Conservation (phyloP, 2,888 invertebrate species). For the Chromoteleia sp. region DNA sequence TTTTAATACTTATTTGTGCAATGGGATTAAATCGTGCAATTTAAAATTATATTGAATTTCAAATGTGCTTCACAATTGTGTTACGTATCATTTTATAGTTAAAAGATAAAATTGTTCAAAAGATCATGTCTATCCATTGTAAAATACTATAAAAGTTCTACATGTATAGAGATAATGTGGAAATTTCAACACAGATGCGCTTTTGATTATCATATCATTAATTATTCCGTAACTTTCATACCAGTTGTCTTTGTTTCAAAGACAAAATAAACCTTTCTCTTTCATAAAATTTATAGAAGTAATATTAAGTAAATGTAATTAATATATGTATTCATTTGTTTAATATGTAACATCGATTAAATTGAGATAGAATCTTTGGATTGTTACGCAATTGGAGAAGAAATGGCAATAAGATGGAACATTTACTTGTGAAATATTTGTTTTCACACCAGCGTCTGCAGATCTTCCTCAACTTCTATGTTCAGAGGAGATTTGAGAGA, state of each 20-base stretch:
- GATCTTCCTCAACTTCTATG: constrained; percentile 76
- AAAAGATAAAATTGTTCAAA: constrained; percentile 53
- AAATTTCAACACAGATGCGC: constrained; percentile 58
- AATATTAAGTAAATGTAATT: constrained; percentile 39
- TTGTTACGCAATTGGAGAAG: constrained; percentile 23
- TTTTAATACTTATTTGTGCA: constrained; percentile 41
- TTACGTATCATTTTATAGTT: constrained; percentile 26
- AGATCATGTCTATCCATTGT: constrained; percentile 42
- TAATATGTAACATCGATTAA: constrained; percentile 54
- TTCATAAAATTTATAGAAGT: constrained; percentile 47
- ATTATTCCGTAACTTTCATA: constrained; percentile 45
- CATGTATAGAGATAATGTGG: constrained; percentile 22
- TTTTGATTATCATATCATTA: constrained; percentile 56
- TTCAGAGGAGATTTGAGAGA: constrained; percentile 75
- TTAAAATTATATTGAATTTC: constrained; percentile 34
- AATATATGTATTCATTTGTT: constrained; percentile 34
- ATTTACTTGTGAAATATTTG: constrained; percentile 22
- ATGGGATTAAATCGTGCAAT: constrained; percentile 44
- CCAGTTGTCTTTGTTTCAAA: constrained; percentile 23
- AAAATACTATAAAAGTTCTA: constrained; percentile 59
- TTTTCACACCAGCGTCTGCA: constrained; percentile 80
- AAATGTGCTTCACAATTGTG: constrained; percentile 38
- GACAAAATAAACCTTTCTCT: constrained; percentile 42
- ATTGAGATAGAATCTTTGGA: constrained; percentile 62
- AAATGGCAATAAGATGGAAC: constrained; percentile 54